These are phyloP conservation scores for Rousettus madagascariensis DNA, from an alignment of 2,797 vertebrate species.

Conservation along the genomic window DNA sequence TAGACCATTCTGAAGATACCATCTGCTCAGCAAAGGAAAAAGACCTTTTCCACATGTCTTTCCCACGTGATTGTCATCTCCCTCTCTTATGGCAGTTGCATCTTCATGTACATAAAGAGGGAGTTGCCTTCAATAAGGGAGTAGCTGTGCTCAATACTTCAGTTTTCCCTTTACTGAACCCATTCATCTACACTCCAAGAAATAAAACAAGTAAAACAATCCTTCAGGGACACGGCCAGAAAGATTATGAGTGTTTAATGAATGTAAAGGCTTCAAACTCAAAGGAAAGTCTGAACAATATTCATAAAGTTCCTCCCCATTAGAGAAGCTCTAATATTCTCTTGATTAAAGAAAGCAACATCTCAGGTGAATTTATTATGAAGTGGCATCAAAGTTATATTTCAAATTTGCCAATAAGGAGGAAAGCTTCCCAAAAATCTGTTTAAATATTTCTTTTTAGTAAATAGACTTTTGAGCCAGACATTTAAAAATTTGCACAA, in stretches of 20 bases:
- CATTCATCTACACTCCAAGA: slow-evolving; percentile 47
- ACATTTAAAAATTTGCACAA: not conserved
- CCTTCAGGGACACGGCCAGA: not conserved
- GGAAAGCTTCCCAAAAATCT: not conserved
- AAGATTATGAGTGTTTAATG: not conserved
- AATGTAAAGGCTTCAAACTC: not conserved
- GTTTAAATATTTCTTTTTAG: not conserved
- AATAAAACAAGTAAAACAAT: slow-evolving; percentile 15
- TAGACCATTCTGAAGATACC: slow-evolving; percentile 51
- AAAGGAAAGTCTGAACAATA: not conserved
- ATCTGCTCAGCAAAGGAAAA: slow-evolving; percentile 59
- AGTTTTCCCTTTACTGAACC: slow-evolving; percentile 37
- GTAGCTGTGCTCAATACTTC: not conserved
- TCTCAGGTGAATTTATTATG: not conserved
- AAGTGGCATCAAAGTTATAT: not conserved
- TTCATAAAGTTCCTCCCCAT: not conserved
- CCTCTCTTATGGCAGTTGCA: slow-evolving; percentile 46
- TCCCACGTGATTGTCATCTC: slow-evolving; percentile 37
- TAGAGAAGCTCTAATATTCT: not conserved
- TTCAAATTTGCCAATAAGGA: not conserved
- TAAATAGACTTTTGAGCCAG: not conserved
- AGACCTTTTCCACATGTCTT: slow-evolving; percentile 43
- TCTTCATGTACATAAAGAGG: slow-evolving; percentile 52
- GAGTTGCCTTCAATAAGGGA: slow-evolving; percentile 30
- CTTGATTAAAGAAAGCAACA: not conserved